Percentiles rank a stretch among this genome's conserved stretches.
phyloP scores from a whole-genome alignment of 23 tunicate genomes.

The Diplosoma virens region DNA sequence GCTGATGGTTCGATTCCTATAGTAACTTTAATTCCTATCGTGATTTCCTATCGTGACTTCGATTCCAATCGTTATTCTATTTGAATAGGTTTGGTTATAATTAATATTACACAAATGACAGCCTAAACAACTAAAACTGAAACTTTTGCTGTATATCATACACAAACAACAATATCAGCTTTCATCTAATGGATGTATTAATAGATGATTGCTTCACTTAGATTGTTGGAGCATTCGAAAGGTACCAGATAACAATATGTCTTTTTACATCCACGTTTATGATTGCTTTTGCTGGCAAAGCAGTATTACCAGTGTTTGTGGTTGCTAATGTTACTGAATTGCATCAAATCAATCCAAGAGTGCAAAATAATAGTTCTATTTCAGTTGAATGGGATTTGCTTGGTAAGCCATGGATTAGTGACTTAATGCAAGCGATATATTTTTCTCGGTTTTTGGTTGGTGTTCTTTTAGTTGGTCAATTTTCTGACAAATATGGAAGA shows the following conservation, averaged over 20 bases:
- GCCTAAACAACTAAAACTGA: too few species aligned
- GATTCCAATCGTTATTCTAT: too few species aligned
- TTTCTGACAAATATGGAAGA: conserved; percentile 86
- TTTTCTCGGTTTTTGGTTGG: conserved; percentile 81
- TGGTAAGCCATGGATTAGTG: conserved; percentile 39
- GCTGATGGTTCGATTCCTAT: too few species aligned
- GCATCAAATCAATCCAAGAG: conserved; percentile 8
- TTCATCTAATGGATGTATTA: too few species aligned
- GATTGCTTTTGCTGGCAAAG: not conserved
- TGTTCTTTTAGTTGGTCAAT: conserved; percentile 71
- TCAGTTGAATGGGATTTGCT: conserved; percentile 62
- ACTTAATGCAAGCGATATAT: conserved; percentile 66
- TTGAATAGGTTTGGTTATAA: too few species aligned
- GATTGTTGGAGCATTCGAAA: conserved; percentile 44
- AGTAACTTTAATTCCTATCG: too few species aligned
- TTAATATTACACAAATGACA: too few species aligned
- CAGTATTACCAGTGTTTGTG: not conserved
- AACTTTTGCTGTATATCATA: too few species aligned
- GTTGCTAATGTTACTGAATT: not conserved
- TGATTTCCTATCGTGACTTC: too few species aligned
- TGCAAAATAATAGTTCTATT: conserved; percentile 38
- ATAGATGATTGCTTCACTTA: conserved; percentile 45
- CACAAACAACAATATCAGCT: too few species aligned
- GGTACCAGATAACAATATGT: conserved; percentile 31
- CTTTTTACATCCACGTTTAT: not conserved